Percentiles rank a stretch among this genome's conserved stretches.
Evolutionary conservation across 2,888 invertebrate species (phyloP).

Genomic region (Thysanoteuthis rhombus): DNA sequence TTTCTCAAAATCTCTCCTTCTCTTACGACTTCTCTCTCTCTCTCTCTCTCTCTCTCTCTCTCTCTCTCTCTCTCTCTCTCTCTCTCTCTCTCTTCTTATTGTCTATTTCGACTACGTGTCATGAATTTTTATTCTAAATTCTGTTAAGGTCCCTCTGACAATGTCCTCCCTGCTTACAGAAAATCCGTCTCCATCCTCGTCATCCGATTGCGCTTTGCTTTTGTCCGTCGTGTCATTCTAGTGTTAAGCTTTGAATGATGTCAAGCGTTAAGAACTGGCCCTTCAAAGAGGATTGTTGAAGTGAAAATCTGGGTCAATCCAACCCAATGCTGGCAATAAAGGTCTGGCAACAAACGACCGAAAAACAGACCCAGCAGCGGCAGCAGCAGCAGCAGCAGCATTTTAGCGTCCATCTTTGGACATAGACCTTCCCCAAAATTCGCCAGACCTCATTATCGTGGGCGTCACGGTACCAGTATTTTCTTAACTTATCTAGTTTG

Average conservation of each 20-base stretch:
- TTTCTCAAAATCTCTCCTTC: too few species aligned
- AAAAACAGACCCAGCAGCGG: background rate
- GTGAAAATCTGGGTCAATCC: background rate
- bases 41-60: background rate
- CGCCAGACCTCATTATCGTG: too few species aligned
- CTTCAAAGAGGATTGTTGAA: background rate
- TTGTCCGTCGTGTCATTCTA: background rate
- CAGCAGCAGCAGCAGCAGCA: too few species aligned
- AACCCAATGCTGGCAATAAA: background rate
- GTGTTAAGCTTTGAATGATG: background rate
- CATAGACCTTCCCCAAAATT: too few species aligned
- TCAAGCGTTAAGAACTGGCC: background rate
- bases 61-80: background rate
- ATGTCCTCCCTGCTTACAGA: background rate
- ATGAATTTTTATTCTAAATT: background rate
- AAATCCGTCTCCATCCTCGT: background rate
- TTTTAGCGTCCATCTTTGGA: too few species aligned
- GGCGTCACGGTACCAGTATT: too few species aligned
- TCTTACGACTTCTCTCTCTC: background rate
- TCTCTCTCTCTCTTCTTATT: background rate
- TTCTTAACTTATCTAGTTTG: too few species aligned
- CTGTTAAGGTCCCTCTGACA: background rate
- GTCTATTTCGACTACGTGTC: background rate
- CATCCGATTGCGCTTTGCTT: background rate
- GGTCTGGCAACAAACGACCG: background rate